phyloP scores from a whole-genome alignment of 1,140 invertebrate species.

The Oncopeltus fasciatus region DNA sequence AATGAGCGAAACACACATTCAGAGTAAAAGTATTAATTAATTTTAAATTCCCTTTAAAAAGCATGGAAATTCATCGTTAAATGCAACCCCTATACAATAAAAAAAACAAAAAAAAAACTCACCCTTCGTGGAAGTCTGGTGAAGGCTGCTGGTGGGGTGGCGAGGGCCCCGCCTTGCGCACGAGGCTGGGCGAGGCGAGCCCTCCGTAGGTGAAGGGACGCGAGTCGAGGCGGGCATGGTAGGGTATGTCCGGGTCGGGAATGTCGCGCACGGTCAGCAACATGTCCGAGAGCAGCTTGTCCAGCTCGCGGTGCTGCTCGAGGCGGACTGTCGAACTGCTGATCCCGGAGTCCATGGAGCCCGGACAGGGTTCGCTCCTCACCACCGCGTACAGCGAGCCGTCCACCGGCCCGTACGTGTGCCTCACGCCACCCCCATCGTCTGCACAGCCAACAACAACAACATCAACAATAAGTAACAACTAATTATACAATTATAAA shows the following conservation, averaged over 20 bases:
- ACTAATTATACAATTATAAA: too few species aligned
- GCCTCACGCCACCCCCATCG: slow-evolving; percentile 30
- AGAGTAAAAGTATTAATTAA: too few species aligned
- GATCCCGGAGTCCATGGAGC: slow-evolving; percentile 72
- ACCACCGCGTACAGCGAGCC: slow-evolving; percentile 77
- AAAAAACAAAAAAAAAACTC: slow-evolving; percentile 24
- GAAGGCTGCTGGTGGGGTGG: slow-evolving; percentile 15
- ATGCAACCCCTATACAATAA: not conserved
- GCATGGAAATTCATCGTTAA: too few species aligned
- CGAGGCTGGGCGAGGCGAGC: slow-evolving; percentile 56
- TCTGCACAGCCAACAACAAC: too few species aligned
- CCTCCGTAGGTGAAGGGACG: slow-evolving; percentile 69
- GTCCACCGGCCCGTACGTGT: slow-evolving; percentile 71
- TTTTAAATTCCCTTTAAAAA: too few species aligned
- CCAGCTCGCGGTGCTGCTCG: slow-evolving; percentile 41
- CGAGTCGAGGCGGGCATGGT: slow-evolving; percentile 65
- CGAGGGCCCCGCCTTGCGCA: slow-evolving; percentile 50
- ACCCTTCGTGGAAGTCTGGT: slow-evolving; percentile 35
- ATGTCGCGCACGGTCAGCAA: slow-evolving; percentile 65
- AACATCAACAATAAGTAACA: too few species aligned
- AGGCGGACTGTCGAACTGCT: not conserved
- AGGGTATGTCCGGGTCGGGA: slow-evolving; percentile 57
- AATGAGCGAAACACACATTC: too few species aligned
- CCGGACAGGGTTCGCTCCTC: slow-evolving; percentile 43
- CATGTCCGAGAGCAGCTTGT: slow-evolving; percentile 65